Percentiles rank a stretch among this genome's conserved stretches.
Conservation (phyloP, 2,888 invertebrate species). For the Acanthacorydalis orientalis region DNA sequence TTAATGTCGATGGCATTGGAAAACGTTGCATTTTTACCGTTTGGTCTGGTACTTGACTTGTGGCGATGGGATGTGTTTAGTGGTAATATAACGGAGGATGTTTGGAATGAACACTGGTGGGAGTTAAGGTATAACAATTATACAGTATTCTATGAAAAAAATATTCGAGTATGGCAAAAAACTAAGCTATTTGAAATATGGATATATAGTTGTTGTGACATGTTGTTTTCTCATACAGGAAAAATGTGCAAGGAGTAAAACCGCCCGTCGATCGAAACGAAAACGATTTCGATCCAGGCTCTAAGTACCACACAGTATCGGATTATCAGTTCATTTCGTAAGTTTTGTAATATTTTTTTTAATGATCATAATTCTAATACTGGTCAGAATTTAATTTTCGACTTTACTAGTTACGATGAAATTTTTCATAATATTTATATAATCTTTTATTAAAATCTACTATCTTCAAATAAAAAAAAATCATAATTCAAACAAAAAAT, state of each 20-base stretch:
- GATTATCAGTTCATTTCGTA: slow-evolving; percentile 27
- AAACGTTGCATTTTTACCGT: slow-evolving; percentile 37
- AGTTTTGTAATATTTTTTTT: slow-evolving; percentile 8
- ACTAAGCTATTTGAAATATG: too few species aligned
- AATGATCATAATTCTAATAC: too few species aligned
- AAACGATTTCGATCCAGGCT: slow-evolving; percentile 28
- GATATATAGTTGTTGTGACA: too few species aligned
- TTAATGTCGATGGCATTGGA: slow-evolving; percentile 29
- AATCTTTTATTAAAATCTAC: too few species aligned
- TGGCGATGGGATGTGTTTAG: slow-evolving; percentile 42
- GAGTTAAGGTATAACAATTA: slow-evolving; percentile 13
- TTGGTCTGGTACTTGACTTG: slow-evolving; percentile 34
- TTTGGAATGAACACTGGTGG: slow-evolving; percentile 31
- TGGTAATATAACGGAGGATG: slow-evolving; percentile 23
- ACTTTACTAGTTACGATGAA: too few species aligned
- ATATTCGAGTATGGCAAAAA: too few species aligned
- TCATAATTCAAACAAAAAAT: too few species aligned
- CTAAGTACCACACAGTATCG: slow-evolving; percentile 28
- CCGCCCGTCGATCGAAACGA: slow-evolving; percentile 24
- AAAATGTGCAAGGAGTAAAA: slow-evolving; percentile 27
- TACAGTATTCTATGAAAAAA: not conserved
- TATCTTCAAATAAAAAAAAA: too few species aligned
- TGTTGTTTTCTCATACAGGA: too few species aligned
- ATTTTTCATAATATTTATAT: too few species aligned
- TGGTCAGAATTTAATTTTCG: too few species aligned